A percentile compares a stretch with the other conserved stretches of the same genome.
phyloP scores from a whole-genome alignment of 2,797 vertebrate species.

The Cyprinodon diabolis region DNA sequence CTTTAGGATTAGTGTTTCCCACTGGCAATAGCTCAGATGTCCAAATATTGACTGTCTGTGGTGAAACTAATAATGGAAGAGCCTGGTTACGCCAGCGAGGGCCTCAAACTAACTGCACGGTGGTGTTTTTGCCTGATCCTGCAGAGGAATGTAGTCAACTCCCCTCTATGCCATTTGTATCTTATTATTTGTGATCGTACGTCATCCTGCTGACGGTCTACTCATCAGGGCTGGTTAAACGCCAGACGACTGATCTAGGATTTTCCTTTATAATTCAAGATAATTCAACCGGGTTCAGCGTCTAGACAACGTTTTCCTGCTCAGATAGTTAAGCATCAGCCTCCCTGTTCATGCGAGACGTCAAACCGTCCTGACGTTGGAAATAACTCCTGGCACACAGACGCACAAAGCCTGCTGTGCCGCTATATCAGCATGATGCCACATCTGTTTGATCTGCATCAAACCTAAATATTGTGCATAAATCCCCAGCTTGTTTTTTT shows the following conservation, averaged over 20 bases:
- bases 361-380: slow-evolving; percentile 18
- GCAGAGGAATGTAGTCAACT: neutral
- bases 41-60: slow-evolving; percentile 48
- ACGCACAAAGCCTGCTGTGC: slow-evolving; percentile 24
- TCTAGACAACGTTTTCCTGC: slow-evolving; percentile 39
- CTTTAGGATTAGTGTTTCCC: slow-evolving; percentile 62
- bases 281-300: slow-evolving; percentile 10
- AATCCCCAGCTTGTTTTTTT: slow-evolving; percentile 26
- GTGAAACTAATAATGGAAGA: slow-evolving; percentile 39
- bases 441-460: slow-evolving; percentile 33
- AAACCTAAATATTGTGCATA: slow-evolving; percentile 44
- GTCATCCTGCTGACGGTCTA: slow-evolving; percentile 19
- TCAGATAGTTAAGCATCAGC: slow-evolving; percentile 20
- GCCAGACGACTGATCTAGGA: slow-evolving; percentile 32
- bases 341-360: neutral
- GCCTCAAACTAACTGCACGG: slow-evolving; percentile 7
- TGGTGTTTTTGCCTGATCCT: neutral
- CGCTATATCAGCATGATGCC: slow-evolving; percentile 13
- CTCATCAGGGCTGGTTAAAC: slow-evolving; percentile 11
- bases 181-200: neutral
- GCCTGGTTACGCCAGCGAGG: neutral
- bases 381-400: slow-evolving; percentile 11
- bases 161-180: slow-evolving; percentile 9
- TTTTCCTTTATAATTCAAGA: slow-evolving; percentile 6
- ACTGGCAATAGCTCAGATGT: slow-evolving; percentile 66